Conservation (phyloP, 2,797 vertebrate genomes). For the Myotis planiceps region DNA sequence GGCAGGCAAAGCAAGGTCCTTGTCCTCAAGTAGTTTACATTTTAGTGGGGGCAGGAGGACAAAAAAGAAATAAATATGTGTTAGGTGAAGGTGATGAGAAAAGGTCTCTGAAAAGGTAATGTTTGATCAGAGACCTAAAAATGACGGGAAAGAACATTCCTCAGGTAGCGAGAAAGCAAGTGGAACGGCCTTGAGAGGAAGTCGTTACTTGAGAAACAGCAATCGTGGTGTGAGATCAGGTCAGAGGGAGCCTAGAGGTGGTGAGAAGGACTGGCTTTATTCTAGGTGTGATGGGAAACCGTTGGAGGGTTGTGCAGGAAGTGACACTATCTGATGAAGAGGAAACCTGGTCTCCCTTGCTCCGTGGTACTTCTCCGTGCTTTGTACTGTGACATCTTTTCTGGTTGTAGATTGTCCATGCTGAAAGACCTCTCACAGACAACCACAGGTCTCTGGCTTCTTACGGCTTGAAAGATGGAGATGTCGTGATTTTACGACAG, state of each 20-base stretch:
- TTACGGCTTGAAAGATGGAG: conserved; percentile 97
- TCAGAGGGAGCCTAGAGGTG: neutral
- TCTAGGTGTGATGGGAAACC: neutral
- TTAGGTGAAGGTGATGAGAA: neutral
- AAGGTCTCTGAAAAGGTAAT: neutral
- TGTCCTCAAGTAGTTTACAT: neutral
- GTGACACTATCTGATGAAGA: neutral
- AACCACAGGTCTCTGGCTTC: conserved; percentile 94
- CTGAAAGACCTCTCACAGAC: conserved; percentile 94
- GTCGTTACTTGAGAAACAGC: neutral
- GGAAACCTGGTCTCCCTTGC: neutral
- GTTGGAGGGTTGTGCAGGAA: neutral
- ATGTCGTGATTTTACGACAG: conserved; percentile 96
- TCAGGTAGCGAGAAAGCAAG: neutral
- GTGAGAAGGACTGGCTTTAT: neutral
- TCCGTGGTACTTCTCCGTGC: neutral
- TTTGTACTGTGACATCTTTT: neutral
- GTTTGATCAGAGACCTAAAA: neutral
- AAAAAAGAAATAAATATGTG: neutral
- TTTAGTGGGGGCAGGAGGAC: neutral
- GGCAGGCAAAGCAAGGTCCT: neutral
- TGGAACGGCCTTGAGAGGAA: neutral
- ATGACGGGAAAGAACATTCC: neutral
- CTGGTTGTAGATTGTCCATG: conserved; percentile 91
- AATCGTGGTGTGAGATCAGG: neutral